Base-by-base conservation (phyloP, 2,888 invertebrate genomes). In the Linnaemya vulpina region DNA sequence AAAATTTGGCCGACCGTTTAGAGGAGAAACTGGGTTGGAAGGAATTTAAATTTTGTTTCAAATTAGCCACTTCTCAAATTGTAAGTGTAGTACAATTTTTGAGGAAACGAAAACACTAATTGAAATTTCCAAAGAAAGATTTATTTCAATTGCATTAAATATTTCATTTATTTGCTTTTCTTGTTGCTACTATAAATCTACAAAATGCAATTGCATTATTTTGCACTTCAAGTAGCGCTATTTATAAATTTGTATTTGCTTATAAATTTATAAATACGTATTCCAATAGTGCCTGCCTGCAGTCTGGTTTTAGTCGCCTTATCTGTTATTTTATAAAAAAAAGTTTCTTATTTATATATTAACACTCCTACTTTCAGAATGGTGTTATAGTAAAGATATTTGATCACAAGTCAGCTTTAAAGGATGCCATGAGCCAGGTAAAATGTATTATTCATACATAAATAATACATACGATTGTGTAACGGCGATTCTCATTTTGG, bases 61-160 rank as follows among this genome's bases (percentile, higher is more conserved):
- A 94, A 91, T 92, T 94, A 60, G 94, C 94, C 35, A 94, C 94
- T 30, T 95, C 95, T 86, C 95, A 95, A 94, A 94, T 95, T 88
- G 95, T 95, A 92, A 93, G 60, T 17, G 35, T 35, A 22, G n/a
- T n/a, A n/a, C n/a, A n/a, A n/a, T n/a, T n/a, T n/a, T n/a, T n/a
- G n/a, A n/a, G n/a, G n/a, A n/a, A n/a, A n/a, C n/a, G n/a, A 2
- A 53, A 53, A 49, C 2, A 43, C 1, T 17, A 17, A 8, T 46
- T 46, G 2, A n/a, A 13, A 20, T 30, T 30, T 30, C 30, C 5
- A 30, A 30, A 30, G 30, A 5, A 30, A 30, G 2, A 3, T 30
- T 30, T 3, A 30, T 5, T 30, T 30, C 30, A 30, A 30, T 30
- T 30, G 2, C 5, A 30, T 30, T 30, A n/a, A n/a, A n/a, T 30